Evolutionary conservation across 2,797 vertebrate species (phyloP).

Genomic region (Galago senegalensis): DNA sequence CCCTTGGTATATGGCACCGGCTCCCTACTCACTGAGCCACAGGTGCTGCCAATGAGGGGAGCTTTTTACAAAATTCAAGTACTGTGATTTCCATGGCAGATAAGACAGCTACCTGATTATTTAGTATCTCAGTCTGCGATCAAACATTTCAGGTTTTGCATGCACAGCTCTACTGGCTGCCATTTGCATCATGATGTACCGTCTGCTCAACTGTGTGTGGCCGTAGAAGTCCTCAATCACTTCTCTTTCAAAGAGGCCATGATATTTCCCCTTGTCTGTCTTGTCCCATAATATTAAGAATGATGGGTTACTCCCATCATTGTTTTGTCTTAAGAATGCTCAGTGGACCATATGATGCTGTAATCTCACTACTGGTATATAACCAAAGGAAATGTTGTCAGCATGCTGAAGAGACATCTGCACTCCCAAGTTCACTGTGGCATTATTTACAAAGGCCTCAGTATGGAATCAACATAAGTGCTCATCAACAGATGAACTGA

Average conservation of each 20-base stretch:
- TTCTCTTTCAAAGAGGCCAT: not conserved
- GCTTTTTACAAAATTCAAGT: constrained; percentile 30
- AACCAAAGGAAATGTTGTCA: not conserved
- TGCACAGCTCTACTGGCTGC: not conserved
- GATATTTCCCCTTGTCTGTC: not conserved
- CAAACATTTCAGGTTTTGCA: constrained; percentile 31
- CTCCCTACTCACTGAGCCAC: too few relatives aligned
- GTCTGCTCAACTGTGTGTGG: not conserved
- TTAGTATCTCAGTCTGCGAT: not conserved
- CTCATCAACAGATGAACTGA: not conserved
- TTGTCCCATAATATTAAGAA: not conserved
- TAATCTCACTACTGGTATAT: not conserved
- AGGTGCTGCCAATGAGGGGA: not conserved
- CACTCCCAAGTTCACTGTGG: not conserved
- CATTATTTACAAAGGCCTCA: not conserved
- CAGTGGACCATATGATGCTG: not conserved
- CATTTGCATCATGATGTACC: not conserved
- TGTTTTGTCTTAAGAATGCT: constrained; percentile 31
- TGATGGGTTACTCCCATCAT: not conserved
- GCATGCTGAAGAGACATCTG: not conserved
- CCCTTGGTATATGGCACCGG: too few relatives aligned
- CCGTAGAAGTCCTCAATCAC: not conserved
- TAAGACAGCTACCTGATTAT: not conserved
- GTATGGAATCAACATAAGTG: not conserved
- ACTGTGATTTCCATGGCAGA: constrained; percentile 26